Conservation (phyloP, 2,888 invertebrate genomes). For the Clepsis dumicolana region DNA sequence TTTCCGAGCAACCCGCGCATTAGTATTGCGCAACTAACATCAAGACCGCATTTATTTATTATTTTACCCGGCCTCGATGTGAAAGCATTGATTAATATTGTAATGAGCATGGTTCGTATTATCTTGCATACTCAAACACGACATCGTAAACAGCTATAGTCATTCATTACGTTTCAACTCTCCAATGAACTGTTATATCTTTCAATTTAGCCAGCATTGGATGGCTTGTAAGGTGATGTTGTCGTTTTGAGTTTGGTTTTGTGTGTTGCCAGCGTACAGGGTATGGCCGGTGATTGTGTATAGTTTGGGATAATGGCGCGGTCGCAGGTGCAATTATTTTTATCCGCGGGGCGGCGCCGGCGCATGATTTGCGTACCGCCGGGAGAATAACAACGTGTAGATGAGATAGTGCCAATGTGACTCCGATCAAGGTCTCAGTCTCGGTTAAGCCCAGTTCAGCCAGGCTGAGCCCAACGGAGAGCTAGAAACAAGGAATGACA, state of each 20-base stretch:
- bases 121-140: constrained; percentile 41
- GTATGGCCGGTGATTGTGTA: constrained; percentile 73
- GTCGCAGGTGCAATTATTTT: constrained; percentile 76
- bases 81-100: constrained; percentile 81
- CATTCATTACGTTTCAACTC: constrained; percentile 6
- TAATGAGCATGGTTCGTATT: constrained; percentile 74
- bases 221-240: background rate
- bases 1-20: constrained; percentile 60
- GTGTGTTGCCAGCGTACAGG: constrained; percentile 47
- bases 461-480: background rate
- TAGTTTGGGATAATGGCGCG: constrained; percentile 75
- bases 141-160: background rate
- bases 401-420: background rate
- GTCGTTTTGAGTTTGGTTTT: constrained; percentile 17
- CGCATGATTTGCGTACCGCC: constrained; percentile 72
- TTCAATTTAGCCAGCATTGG: constrained; percentile 11
- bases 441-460: too few relatives aligned
- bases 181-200: background rate
- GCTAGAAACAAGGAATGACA: too few relatives aligned
- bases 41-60: constrained; percentile 53
- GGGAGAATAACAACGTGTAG: constrained; percentile 28
- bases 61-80: constrained; percentile 64
- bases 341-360: constrained; percentile 60
- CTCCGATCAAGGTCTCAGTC: background rate
- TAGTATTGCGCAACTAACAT: constrained; percentile 69